Conservation (phyloP, 92 coral and sea anemone species). For the Pocillopora meandrina region DNA sequence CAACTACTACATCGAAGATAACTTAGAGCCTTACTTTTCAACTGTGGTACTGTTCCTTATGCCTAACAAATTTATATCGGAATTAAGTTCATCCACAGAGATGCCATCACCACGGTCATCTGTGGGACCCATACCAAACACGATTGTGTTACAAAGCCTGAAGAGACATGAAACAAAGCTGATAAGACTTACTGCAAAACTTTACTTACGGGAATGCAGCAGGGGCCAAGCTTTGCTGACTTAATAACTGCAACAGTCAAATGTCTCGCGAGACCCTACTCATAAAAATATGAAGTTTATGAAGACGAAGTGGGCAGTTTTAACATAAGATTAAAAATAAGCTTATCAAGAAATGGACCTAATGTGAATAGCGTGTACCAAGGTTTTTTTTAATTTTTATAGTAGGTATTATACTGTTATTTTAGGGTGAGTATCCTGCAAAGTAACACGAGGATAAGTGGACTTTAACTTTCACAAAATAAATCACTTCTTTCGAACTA, state of each 20-base stretch:
- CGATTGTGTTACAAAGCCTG: conserved; percentile 82
- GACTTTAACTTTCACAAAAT: too few relatives aligned
- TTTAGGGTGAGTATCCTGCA: too few relatives aligned
- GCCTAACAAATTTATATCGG: conserved; percentile 31
- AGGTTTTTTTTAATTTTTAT: too few relatives aligned
- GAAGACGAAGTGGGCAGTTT: neutral
- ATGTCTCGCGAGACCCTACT: too few relatives aligned
- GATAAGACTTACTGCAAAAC: neutral
- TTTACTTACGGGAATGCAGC: neutral
- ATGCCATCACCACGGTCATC: conserved; percentile 67
- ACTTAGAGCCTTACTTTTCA: conserved; percentile 34
- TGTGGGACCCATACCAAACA: conserved; percentile 86
- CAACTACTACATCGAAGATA: neutral
- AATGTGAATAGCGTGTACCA: too few relatives aligned
- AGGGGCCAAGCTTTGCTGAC: too few relatives aligned
- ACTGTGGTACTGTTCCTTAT: conserved; percentile 1
- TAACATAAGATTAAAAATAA: neutral
- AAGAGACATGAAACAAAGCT: neutral
- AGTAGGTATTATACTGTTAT: too few relatives aligned
- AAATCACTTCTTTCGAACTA: too few relatives aligned
- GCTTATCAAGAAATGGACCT: too few relatives aligned
- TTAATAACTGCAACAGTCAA: too few relatives aligned
- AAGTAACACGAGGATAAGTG: too few relatives aligned
- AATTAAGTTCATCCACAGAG: conserved; percentile 57
- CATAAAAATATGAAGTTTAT: too few relatives aligned